Percentiles rank a stretch among this genome's conserved stretches.
Evolutionary conservation across 2,113 vertebrate species (phyloP).

Genomic region (Thamnophis sirtalis): DNA sequence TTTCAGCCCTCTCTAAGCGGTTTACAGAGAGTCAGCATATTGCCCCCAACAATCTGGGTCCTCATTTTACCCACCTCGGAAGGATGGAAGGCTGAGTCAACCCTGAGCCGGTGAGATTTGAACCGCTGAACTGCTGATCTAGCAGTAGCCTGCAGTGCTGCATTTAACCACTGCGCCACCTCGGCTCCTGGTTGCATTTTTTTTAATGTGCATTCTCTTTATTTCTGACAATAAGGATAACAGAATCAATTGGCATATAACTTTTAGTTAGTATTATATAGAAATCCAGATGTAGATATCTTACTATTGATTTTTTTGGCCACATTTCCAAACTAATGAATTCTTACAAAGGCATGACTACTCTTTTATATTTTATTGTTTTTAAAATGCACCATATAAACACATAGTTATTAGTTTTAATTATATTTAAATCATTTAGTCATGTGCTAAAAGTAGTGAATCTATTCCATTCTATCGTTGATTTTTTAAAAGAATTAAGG

Average conservation of each 20-base stretch:
- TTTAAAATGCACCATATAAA: neutral
- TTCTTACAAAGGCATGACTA: neutral
- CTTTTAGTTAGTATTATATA: neutral
- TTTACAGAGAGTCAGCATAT: no score
- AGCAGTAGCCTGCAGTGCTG: no score
- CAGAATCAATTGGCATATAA: neutral
- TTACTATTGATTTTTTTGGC: neutral
- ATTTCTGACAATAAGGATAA: neutral
- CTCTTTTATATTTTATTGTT: neutral
- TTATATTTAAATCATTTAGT: neutral
- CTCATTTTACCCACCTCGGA: no score
- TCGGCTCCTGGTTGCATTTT: neutral
- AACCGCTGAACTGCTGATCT: no score
- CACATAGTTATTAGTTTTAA: neutral
- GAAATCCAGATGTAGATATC: neutral
- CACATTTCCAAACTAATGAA: neutral
- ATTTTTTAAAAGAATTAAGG: neutral
- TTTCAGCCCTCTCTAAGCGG: no score
- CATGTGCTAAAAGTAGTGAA: neutral
- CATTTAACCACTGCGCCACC: no score
- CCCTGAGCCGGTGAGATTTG: no score
- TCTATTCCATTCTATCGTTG: neutral
- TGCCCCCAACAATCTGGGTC: no score
- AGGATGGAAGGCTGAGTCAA: no score
- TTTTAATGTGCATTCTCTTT: neutral